A percentile compares a stretch with the other conserved stretches of the same genome.
phyloP scores from a whole-genome alignment of 2,888 invertebrate genomes.

The Caenorhabditis sp. region DNA sequence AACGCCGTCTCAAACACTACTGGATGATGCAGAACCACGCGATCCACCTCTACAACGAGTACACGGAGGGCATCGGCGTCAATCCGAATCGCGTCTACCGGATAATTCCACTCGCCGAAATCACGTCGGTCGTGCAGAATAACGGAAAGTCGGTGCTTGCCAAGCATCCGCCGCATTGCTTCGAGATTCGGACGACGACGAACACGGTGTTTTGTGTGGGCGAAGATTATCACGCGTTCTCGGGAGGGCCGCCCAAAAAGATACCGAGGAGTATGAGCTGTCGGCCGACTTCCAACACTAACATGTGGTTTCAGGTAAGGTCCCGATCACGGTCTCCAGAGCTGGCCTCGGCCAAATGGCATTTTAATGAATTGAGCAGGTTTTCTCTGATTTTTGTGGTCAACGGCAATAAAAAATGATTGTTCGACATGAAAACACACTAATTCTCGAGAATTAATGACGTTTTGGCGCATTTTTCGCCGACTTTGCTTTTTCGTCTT shows the following conservation, averaged over 20 bases:
- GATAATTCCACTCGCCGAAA: conserved; percentile 74
- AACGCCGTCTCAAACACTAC: conserved; percentile 76
- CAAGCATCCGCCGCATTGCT: conserved; percentile 77
- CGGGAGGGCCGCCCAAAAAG: conserved; percentile 66
- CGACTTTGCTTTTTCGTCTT: too few species aligned
- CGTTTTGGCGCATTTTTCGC: too few species aligned
- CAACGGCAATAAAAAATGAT: too few species aligned
- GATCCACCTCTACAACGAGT: conserved; percentile 77
- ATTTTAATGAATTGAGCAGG: too few species aligned
- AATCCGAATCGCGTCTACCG: conserved; percentile 68
- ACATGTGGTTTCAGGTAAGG: conserved; percentile 74
- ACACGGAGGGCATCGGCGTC: conserved; percentile 69
- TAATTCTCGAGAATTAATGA: too few species aligned
- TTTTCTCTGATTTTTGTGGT: too few species aligned
- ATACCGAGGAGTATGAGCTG: conserved; percentile 65
- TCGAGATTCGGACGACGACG: conserved; percentile 77
- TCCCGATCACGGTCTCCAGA: too few species aligned
- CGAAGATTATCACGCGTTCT: conserved; percentile 74
- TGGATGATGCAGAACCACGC: conserved; percentile 76
- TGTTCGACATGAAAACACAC: too few species aligned
- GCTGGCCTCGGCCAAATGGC: too few species aligned
- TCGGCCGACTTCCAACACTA: conserved; percentile 66
- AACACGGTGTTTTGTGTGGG: conserved; percentile 78
- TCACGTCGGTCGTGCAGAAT: conserved; percentile 74
- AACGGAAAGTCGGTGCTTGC: conserved; percentile 74